Evolutionary conservation across 2,797 vertebrate genomes (phyloP), one percentile per base, ranked within the genome.

Genomic region (Tachyglossus aculeatus): DNA sequence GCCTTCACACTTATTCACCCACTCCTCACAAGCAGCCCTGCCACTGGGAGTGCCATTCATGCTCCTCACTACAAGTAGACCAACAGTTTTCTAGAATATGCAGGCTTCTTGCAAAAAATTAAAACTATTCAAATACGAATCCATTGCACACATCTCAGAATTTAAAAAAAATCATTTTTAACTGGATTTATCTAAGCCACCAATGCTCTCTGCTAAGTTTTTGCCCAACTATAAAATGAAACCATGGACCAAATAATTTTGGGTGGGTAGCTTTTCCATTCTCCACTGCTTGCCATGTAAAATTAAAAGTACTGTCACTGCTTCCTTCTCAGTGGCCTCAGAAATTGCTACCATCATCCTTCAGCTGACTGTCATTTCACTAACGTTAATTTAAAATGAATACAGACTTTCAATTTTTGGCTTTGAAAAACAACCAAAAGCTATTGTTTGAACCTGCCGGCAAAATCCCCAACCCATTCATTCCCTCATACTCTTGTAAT

Each of bases 261-360:
- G n/a, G n/a, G n/a, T n/a, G n/a, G n/a, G 16, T 47, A 33, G 66
- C 15, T 24, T 5, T 12, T 21, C 19, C 14, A 66, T 36, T 2
- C 7, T 2, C n/a, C 33, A 51, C 31, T 58, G 1, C 3, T 16
- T 41, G 5, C 48, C 1, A 38, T 6, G 1, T 15, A 14, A 18
- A 0, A 39, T 4, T 0, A 16, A 15, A 14, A 25, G 24, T 29
- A 22, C n/a, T 0, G 1, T 32, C 41, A 12, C 33, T 9, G 11
- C 25, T 14, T 2, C 53, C 16, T 43, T 8, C 5, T 16, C 39
- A 45, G 60, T 51, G 33, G 15, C 33, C 43, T 50, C 3, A 1
- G 47, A 25, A n/a, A 51, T 18, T 32, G 10, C 29, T 21, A 16
- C 29, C 18, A n/a, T 51, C 22, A 32, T 25, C 36, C 22, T n/a